Conservation (phyloP, 2,113 vertebrate genomes). For the Ivindomyrus marchei region DNA sequence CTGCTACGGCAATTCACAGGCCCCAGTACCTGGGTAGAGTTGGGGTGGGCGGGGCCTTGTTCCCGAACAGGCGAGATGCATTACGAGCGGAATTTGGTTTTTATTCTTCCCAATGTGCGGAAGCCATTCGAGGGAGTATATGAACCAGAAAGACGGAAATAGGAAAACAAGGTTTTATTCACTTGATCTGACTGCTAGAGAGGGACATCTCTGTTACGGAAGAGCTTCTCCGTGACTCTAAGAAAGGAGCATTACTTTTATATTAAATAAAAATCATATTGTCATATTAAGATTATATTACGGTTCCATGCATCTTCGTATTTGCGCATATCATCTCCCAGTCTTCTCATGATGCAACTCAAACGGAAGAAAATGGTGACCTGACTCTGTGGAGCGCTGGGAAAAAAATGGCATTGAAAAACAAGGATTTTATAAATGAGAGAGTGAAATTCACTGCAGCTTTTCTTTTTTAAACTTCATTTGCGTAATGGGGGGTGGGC, state of each 20-base stretch:
- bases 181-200: neutral
- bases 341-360: neutral
- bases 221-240: neutral
- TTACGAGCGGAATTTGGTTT: neutral
- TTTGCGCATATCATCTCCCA: neutral
- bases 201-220: neutral
- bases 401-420: neutral
- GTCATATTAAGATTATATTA: neutral
- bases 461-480: neutral
- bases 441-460: neutral
- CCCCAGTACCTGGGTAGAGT: neutral
- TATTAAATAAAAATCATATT: neutral
- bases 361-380: neutral
- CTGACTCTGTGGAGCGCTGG: neutral
- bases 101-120: slow-evolving; percentile 5
- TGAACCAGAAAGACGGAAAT: neutral
- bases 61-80: neutral
- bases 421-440: neutral
- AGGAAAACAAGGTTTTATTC: neutral
- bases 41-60: slow-evolving; percentile 3
- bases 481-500: neutral
- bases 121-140: slow-evolving; percentile 13
- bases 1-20: slow-evolving; percentile 25
- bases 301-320: neutral
- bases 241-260: neutral